Conservation (phyloP, 2,888 invertebrate genomes). For the Plusia festucae region DNA sequence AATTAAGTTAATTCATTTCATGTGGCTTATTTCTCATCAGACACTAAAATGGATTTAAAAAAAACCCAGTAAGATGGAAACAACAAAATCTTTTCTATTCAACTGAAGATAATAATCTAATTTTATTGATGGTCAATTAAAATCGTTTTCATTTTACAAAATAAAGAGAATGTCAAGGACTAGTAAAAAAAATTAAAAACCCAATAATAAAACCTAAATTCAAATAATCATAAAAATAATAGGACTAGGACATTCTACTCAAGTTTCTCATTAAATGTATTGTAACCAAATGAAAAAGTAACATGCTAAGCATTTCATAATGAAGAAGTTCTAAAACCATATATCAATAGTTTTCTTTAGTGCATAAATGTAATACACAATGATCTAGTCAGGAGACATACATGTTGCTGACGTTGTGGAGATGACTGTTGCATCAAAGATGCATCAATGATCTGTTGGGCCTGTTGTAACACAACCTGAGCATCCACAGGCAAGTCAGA, state of each 20-base stretch:
- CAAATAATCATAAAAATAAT: neutral
- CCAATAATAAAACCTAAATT: no score
- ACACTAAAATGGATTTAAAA: neutral
- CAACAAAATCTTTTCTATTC: neutral
- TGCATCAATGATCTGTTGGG: conserved; percentile 89
- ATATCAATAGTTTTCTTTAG: conserved; percentile 64
- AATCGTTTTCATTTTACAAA: neutral
- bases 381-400: conserved; percentile 78
- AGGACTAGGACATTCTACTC: neutral
- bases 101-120: neutral
- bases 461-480: conserved; percentile 89
- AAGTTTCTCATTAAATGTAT: conserved; percentile 22
- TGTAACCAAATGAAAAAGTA: conserved; percentile 63
- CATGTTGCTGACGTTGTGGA: conserved; percentile 88
- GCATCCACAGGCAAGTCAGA: conserved; percentile 88
- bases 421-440: conserved; percentile 88
- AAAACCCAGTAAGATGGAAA: neutral
- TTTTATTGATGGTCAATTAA: neutral
- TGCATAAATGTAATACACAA: conserved; percentile 71
- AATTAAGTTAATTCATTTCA: neutral
- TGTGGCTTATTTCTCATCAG: neutral
- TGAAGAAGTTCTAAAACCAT: conserved; percentile 64
- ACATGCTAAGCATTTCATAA: conserved; percentile 78
- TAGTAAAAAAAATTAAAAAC: no score
- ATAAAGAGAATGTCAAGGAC: neutral